Percentiles rank a stretch among this genome's conserved stretches.
Conservation (phyloP, 2,797 vertebrate species). For the Mormyrus proboscirostris region DNA sequence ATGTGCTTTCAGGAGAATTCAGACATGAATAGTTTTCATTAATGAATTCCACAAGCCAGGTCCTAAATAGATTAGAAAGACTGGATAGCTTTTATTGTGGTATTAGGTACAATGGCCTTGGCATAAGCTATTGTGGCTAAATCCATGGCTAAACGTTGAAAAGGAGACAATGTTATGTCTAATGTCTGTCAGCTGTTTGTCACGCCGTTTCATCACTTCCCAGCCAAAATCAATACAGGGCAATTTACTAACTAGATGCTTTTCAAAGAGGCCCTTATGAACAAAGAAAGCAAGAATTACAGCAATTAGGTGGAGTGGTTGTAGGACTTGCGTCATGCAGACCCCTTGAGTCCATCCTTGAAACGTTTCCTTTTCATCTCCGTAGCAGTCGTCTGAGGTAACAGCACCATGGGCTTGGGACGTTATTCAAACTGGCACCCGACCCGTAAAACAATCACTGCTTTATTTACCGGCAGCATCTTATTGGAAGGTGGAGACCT, state of each 20-base stretch:
- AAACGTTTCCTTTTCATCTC: slow-evolving; percentile 13
- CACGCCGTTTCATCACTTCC: slow-evolving; percentile 8
- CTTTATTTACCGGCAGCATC: background rate
- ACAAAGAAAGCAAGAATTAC: slow-evolving; percentile 24
- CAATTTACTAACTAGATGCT: slow-evolving; percentile 25
- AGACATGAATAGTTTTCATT: background rate
- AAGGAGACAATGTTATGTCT: background rate
- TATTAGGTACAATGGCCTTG: background rate
- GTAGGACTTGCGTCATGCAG: background rate
- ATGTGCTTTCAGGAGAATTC: slow-evolving; percentile 12
- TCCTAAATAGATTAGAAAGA: background rate
- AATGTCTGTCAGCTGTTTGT: slow-evolving; percentile 17
- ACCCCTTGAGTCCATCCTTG: background rate
- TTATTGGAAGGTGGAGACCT: background rate
- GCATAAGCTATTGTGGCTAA: background rate
- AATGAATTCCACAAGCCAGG: background rate
- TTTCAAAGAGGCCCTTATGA: slow-evolving; percentile 21
- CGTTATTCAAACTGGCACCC: background rate
- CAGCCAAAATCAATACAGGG: slow-evolving; percentile 22
- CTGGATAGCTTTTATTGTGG: background rate
- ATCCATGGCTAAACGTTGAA: background rate
- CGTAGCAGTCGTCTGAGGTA: background rate
- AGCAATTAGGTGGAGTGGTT: slow-evolving; percentile 19
- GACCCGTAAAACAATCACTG: background rate
- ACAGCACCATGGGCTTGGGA: background rate